A percentile compares a stretch with the other conserved stretches of the same genome.
These are phyloP conservation scores for Mobula hypostoma DNA, from an alignment of 2,113 vertebrate genomes.

Conservation along the genomic window DNA sequence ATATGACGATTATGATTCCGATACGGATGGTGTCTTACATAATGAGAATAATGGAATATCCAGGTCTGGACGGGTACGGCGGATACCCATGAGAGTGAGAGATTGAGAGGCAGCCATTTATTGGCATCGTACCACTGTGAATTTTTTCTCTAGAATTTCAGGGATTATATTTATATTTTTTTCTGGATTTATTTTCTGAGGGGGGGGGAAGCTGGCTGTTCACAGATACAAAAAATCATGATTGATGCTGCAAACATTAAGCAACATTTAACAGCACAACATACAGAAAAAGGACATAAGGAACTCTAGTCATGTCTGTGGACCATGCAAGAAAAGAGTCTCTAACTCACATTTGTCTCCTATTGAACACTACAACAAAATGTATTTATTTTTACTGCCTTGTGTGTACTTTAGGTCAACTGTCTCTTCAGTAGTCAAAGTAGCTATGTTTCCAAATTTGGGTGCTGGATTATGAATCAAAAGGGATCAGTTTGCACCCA, in stretches of 20 bases:
- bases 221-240: neutral
- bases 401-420: constrained; percentile 33
- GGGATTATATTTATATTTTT: constrained; percentile 69
- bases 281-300: neutral
- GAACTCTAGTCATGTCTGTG: neutral
- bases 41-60: neutral
- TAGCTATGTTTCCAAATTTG: neutral
- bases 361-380: constrained; percentile 21
- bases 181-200: constrained; percentile 50
- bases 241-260: constrained; percentile 9
- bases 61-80: neutral
- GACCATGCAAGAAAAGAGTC: neutral
- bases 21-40: constrained; percentile 38
- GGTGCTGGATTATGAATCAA: neutral
- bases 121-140: constrained; percentile 41
- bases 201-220: neutral
- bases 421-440: constrained; percentile 12
- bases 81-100: constrained; percentile 44
- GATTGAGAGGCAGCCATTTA: constrained; percentile 38
- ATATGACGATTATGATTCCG: constrained; percentile 42
- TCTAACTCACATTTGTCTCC: neutral
- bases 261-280: neutral
- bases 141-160: constrained; percentile 59
- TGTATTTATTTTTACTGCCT: constrained; percentile 32
- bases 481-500: neutral